Conservation (phyloP, 2,888 invertebrate species). For the Rhagonycha lutea region DNA sequence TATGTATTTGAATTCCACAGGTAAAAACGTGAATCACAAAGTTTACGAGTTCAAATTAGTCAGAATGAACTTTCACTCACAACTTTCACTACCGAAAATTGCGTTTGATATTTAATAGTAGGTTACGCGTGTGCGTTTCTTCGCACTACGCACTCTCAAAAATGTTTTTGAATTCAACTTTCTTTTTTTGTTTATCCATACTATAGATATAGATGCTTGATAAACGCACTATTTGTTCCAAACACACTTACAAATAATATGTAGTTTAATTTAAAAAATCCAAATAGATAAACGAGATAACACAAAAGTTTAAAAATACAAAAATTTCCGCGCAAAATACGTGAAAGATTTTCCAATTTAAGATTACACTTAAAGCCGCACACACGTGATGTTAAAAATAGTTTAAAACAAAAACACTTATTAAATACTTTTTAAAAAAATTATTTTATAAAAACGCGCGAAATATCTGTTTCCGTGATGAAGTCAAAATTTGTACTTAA, state of each 20-base stretch:
- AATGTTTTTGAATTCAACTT: slow-evolving; percentile 10
- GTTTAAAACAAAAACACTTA: neutral
- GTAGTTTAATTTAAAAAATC: neutral
- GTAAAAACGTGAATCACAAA: slow-evolving; percentile 1
- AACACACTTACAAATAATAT: neutral
- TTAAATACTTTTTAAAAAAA: neutral
- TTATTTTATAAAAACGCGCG: neutral
- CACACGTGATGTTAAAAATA: slow-evolving; percentile 17
- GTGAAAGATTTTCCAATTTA: slow-evolving; percentile 5
- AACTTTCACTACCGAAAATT: slow-evolving; percentile 42
- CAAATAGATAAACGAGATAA: neutral
- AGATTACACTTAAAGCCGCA: slow-evolving; percentile 1
- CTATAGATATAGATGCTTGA: neutral
- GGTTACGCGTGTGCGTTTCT: slow-evolving; percentile 16
- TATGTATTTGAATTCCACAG: neutral
- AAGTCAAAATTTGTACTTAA: neutral
- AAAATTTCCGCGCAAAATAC: slow-evolving; percentile 7
- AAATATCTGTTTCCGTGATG: neutral
- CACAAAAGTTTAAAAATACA: neutral
- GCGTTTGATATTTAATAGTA: slow-evolving; percentile 25
- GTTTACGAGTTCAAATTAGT: slow-evolving; percentile 11
- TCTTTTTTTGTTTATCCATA: slow-evolving; percentile 1
- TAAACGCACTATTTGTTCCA: neutral
- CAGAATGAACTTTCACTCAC: slow-evolving; percentile 45
- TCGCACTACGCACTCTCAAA: slow-evolving; percentile 43